Percentiles rank a stretch among this genome's conserved stretches.
Evolutionary conservation across 2,888 invertebrate species (phyloP).

Genomic region (Dasypolia templi): DNA sequence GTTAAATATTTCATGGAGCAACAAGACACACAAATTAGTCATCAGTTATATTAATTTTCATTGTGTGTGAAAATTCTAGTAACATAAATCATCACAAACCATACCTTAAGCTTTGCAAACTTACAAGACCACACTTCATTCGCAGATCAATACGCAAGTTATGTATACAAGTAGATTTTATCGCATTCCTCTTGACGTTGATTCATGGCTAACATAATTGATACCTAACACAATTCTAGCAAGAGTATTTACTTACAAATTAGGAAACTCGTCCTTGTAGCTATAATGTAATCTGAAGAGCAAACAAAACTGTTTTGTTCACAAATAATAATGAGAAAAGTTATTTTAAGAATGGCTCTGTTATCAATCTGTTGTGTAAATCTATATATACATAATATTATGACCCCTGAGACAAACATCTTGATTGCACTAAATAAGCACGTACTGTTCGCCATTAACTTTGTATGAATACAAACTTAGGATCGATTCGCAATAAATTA

Average conservation of each 20-base stretch:
- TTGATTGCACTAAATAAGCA: slow-evolving; percentile 61
- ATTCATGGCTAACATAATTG: slow-evolving; percentile 48
- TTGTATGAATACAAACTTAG: slow-evolving; percentile 37
- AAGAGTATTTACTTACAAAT: slow-evolving; percentile 31
- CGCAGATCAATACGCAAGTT: slow-evolving; percentile 49
- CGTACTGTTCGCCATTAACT: slow-evolving; percentile 40
- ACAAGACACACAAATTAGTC: background rate
- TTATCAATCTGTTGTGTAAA: slow-evolving; percentile 21
- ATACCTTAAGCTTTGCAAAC: slow-evolving; percentile 9
- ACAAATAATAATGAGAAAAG: slow-evolving; percentile 46
- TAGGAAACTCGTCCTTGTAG: slow-evolving; percentile 52
- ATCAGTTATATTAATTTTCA: background rate
- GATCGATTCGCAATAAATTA: slow-evolving; percentile 56
- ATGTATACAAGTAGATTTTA: slow-evolving; percentile 43
- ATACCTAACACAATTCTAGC: slow-evolving; percentile 50
- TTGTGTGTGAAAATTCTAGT: slow-evolving; percentile 3
- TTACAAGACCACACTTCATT: slow-evolving; percentile 34
- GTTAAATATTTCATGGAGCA: background rate
- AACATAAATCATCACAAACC: slow-evolving; percentile 8
- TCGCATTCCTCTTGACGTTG: slow-evolving; percentile 44
- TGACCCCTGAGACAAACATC: slow-evolving; percentile 40
- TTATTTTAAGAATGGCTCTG: slow-evolving; percentile 23
- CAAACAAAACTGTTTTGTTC: slow-evolving; percentile 48
- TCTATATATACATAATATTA: background rate
- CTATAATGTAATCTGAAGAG: slow-evolving; percentile 28